phyloP scores from a whole-genome alignment of 2,888 invertebrate species.

The Alloplasta piceator region DNA sequence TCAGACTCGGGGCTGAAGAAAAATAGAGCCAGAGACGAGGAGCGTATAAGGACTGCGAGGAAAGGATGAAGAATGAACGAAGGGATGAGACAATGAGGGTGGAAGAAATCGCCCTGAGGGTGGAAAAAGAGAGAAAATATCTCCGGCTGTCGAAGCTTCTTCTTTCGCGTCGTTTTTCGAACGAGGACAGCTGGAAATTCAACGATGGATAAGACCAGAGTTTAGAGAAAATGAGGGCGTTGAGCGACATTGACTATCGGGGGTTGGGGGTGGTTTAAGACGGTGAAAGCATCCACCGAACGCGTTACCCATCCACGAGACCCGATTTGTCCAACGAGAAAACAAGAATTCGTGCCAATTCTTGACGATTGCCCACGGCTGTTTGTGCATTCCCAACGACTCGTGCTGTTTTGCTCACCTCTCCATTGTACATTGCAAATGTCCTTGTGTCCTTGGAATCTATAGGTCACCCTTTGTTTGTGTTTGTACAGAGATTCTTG shows the following conservation, averaged over 20 bases:
- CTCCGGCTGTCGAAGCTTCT: slow-evolving; percentile 16
- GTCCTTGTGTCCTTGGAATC: neutral
- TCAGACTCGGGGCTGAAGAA: neutral
- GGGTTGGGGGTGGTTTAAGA: slow-evolving; percentile 4
- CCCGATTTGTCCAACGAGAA: slow-evolving; percentile 55
- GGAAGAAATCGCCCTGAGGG: slow-evolving; percentile 20
- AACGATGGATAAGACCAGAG: slow-evolving; percentile 1
- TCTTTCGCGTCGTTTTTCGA: slow-evolving; percentile 46
- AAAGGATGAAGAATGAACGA: slow-evolving; percentile 20
- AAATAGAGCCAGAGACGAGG: neutral
- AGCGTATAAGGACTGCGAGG: neutral
- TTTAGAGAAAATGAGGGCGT: neutral
- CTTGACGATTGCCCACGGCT: slow-evolving; percentile 57
- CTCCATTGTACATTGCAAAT: slow-evolving; percentile 1
- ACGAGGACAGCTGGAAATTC: slow-evolving; percentile 17
- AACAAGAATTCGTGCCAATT: slow-evolving; percentile 64
- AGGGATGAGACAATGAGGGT: neutral
- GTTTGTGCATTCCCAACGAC: slow-evolving; percentile 50
- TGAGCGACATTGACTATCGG: slow-evolving; percentile 3
- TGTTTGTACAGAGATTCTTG: neutral
- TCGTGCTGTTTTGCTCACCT: slow-evolving; percentile 1
- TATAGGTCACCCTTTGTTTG: neutral
- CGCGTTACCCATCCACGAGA: slow-evolving; percentile 20
- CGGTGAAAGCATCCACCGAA: neutral
- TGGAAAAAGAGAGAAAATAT: slow-evolving; percentile 1